These are phyloP conservation scores for Nerophis ophidion DNA, from an alignment of 2,113 vertebrate species.

Conservation along the genomic window DNA sequence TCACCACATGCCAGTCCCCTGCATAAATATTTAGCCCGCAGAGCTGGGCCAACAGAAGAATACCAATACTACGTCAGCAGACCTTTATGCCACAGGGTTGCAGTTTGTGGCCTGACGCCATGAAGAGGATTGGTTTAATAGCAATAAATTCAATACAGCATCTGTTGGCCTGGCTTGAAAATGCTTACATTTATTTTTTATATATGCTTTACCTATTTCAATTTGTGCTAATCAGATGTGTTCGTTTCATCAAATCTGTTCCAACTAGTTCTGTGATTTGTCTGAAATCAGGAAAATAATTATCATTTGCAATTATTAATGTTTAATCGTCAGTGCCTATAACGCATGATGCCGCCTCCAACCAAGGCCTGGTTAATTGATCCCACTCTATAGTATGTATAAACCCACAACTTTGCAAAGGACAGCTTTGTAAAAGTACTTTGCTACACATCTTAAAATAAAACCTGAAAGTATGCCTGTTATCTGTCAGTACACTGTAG, in stretches of 20 bases:
- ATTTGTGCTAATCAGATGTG: constrained; percentile 36
- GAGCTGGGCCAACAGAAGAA: constrained; percentile 56
- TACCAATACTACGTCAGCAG: constrained; percentile 60
- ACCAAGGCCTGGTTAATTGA: no score
- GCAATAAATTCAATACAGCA: constrained; percentile 63
- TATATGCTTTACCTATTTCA: constrained; percentile 39
- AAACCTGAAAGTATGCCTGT: no score
- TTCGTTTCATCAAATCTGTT: background rate
- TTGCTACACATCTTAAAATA: no score
- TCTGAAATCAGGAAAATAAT: no score
- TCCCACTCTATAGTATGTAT: no score
- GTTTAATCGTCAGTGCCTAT: no score
- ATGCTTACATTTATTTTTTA: constrained; percentile 51
- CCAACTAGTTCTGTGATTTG: no score
- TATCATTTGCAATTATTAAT: no score
- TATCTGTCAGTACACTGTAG: no score
- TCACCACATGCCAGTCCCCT: constrained; percentile 63
- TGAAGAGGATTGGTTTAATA: constrained; percentile 50
- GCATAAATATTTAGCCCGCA: constrained; percentile 71
- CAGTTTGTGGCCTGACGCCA: constrained; percentile 42
- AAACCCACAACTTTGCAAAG: no score
- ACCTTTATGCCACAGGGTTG: constrained; percentile 48
- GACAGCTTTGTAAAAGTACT: no score
- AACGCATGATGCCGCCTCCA: no score
- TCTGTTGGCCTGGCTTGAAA: constrained; percentile 53